Conservation (phyloP, 1,140 invertebrate genomes). For the Dufourea novaeangliae region DNA sequence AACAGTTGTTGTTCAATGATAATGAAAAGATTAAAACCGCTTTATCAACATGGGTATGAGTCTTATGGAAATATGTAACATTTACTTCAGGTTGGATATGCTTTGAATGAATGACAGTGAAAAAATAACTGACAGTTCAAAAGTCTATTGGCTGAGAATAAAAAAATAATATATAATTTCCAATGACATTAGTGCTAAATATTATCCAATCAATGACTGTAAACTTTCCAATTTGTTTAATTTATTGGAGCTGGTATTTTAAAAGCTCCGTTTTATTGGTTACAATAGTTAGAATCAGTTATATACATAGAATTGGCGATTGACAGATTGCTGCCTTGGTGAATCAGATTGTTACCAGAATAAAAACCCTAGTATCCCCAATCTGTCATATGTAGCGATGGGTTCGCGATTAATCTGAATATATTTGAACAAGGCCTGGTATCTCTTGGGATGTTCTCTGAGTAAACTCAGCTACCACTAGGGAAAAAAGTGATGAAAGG, state of each 20-base stretch:
- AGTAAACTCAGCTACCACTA: too few species aligned
- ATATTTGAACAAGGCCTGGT: too few species aligned
- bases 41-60: conserved; percentile 11
- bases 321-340: too few species aligned
- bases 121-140: conserved; percentile 14
- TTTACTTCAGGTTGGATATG: conserved; percentile 14
- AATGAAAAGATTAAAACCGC: neutral
- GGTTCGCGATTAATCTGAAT: too few species aligned
- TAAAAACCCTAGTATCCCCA: too few species aligned
- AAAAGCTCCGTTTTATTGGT: neutral
- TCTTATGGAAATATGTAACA: neutral
- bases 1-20: neutral
- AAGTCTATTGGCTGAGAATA: neutral
- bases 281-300: neutral
- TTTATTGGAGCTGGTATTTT: neutral
- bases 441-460: too few species aligned
- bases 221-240: neutral
- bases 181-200: neutral
- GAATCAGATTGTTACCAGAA: too few species aligned
- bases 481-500: too few species aligned
- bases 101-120: conserved; percentile 1
- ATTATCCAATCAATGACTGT: neutral
- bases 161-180: neutral
- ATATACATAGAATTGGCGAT: too few species aligned
- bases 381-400: too few species aligned